Conservation (phyloP, 2,113 vertebrate genomes). For the Myrmophylax atrothorax region DNA sequence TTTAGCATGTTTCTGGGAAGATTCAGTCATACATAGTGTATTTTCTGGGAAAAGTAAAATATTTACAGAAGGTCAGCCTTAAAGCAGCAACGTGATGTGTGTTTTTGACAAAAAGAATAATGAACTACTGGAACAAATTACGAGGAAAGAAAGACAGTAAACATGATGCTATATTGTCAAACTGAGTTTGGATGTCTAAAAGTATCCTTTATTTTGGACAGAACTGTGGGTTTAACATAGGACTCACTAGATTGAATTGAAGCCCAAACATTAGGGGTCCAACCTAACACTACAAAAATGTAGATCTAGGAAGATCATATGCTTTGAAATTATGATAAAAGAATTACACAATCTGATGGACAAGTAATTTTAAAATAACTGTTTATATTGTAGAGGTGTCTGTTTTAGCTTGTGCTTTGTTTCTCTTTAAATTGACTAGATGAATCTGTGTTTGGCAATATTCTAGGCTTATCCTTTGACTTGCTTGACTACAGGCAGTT, state of each 20-base stretch:
- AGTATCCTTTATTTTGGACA: not conserved
- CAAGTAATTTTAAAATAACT: not conserved
- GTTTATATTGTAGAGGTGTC: not conserved
- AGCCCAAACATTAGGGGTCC: not conserved
- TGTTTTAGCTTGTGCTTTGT: not conserved
- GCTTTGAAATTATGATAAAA: not conserved
- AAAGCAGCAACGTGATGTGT: not conserved
- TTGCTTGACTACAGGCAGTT: not conserved
- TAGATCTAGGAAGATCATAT: not conserved
- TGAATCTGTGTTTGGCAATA: not conserved
- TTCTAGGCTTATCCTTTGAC: not conserved
- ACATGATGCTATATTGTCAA: not conserved
- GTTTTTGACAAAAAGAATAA: not conserved
- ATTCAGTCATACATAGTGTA: not conserved
- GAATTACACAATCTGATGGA: not conserved
- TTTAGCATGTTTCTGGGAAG: not conserved
- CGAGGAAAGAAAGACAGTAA: not conserved
- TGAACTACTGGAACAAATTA: not conserved
- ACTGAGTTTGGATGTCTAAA: not conserved
- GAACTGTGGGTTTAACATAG: not conserved
- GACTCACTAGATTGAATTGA: not conserved
- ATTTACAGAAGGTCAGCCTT: not conserved
- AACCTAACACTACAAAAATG: not conserved
- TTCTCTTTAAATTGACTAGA: constrained; percentile 26
- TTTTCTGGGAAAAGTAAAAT: not conserved